phyloP scores from a whole-genome alignment of 2,113 vertebrate species.

The Oceanites oceanicus region DNA sequence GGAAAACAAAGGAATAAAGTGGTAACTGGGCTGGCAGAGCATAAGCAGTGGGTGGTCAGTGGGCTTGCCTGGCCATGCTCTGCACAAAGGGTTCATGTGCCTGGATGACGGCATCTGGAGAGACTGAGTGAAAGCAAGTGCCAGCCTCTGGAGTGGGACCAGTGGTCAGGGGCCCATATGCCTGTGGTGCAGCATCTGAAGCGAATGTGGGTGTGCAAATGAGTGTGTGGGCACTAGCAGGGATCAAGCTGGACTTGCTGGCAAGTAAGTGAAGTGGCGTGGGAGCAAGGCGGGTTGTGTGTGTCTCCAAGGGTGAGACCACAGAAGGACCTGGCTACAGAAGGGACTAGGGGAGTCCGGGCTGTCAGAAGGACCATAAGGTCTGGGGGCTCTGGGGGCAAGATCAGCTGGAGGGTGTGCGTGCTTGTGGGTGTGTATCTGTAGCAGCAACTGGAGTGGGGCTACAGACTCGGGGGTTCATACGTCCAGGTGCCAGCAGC shows the following conservation, averaged over 20 bases:
- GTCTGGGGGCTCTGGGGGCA: neutral
- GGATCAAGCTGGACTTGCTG: neutral
- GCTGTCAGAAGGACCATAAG: neutral
- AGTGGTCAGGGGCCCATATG: neutral
- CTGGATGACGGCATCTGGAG: neutral
- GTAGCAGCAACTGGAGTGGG: neutral
- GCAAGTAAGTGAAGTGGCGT: neutral
- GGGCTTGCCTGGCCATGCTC: neutral
- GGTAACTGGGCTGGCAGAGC: neutral
- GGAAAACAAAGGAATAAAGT: neutral
- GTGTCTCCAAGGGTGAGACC: neutral
- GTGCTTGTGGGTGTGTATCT: fast-evolving
- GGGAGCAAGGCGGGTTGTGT: neutral
- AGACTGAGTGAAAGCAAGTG: fast-evolving
- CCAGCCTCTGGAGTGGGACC: neutral
- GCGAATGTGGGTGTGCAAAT: fast-evolving
- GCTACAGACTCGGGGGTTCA: fast-evolving
- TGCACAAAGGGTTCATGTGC: neutral
- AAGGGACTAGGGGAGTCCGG: neutral
- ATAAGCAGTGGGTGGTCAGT: neutral
- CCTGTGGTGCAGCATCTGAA: fast-evolving
- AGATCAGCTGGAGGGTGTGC: neutral
- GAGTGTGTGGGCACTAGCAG: too few relatives aligned
- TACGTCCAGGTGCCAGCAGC: neutral
- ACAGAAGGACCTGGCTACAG: neutral